A percentile compares a stretch with the other conserved stretches of the same genome.
Conservation (phyloP, 2,797 vertebrate species). For the Salarias fasciatus region DNA sequence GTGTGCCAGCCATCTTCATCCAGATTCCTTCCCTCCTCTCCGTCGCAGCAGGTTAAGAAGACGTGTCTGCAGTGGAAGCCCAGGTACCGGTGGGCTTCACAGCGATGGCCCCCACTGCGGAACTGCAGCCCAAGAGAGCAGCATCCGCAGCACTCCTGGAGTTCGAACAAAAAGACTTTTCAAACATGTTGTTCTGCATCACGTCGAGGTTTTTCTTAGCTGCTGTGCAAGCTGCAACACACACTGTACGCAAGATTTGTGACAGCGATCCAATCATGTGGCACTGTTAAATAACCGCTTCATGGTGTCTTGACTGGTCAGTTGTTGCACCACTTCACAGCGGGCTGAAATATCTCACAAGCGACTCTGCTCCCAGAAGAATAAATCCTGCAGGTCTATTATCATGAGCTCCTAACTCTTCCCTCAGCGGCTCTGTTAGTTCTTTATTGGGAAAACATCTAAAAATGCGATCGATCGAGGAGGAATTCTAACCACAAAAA, state of each 20-base stretch:
- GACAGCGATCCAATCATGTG: background rate
- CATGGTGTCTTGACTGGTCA: too few relatives aligned
- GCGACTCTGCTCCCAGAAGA: too few relatives aligned
- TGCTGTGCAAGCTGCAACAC: background rate
- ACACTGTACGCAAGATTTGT: background rate
- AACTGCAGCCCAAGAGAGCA: slow-evolving; percentile 89
- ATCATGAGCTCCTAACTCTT: background rate
- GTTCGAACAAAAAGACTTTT: slow-evolving; percentile 29
- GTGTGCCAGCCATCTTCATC: slow-evolving; percentile 76
- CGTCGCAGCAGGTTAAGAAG: slow-evolving; percentile 90
- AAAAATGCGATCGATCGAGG: background rate
- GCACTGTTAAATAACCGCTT: background rate
- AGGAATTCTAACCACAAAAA: too few relatives aligned
- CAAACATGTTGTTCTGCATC: background rate
- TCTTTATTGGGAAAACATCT: background rate
- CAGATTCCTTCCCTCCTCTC: slow-evolving; percentile 66
- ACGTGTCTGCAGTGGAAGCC: slow-evolving; percentile 90
- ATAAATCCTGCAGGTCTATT: background rate
- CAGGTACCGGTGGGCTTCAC: slow-evolving; percentile 85
- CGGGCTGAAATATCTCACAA: too few relatives aligned
- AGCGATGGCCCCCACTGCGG: slow-evolving; percentile 79
- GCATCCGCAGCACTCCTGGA: slow-evolving; percentile 93
- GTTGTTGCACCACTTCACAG: background rate
- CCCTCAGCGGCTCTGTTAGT: background rate
- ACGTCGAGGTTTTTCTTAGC: background rate